Evolutionary conservation across 2,888 invertebrate species (phyloP).

Genomic region (Stenichneumon culpator): DNA sequence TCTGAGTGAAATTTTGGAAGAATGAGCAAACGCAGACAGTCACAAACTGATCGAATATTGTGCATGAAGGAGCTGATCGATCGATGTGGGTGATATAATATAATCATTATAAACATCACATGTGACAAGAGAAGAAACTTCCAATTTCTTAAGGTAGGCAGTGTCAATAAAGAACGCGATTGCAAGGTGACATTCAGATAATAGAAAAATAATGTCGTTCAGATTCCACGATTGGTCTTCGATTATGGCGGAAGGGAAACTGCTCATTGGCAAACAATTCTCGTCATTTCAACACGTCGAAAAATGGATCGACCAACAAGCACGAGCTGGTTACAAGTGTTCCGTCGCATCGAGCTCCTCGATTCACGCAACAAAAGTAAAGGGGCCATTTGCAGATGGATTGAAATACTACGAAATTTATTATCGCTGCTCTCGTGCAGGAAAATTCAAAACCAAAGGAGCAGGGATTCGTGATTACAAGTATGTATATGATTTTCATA

Average conservation of each 20-base stretch:
- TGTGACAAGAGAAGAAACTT: too few relatives aligned
- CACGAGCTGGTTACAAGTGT: background rate
- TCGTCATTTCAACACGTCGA: background rate
- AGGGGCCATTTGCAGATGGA: background rate
- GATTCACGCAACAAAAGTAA: background rate
- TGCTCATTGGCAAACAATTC: background rate
- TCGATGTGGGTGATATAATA: too few relatives aligned
- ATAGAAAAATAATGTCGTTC: too few relatives aligned
- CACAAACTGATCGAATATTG: too few relatives aligned
- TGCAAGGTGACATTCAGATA: too few relatives aligned
- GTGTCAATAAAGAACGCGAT: too few relatives aligned
- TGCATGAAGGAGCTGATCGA: too few relatives aligned
- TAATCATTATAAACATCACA: too few relatives aligned
- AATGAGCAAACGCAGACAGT: too few relatives aligned
- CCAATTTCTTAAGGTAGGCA: too few relatives aligned
- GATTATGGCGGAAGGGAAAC: background rate
- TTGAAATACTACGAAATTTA: slow-evolving; percentile 5
- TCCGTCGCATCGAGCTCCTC: background rate
- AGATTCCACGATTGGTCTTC: background rate
- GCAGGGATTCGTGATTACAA: slow-evolving; percentile 11
- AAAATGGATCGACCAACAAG: slow-evolving; percentile 1
- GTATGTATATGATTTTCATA: background rate
- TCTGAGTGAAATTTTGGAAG: too few relatives aligned
- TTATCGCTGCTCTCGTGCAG: slow-evolving; percentile 16
- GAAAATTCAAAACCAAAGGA: slow-evolving; percentile 7